Evolutionary conservation across 2,797 vertebrate species (phyloP).

Genomic region (Ctenochaetus hawaiiensis): DNA sequence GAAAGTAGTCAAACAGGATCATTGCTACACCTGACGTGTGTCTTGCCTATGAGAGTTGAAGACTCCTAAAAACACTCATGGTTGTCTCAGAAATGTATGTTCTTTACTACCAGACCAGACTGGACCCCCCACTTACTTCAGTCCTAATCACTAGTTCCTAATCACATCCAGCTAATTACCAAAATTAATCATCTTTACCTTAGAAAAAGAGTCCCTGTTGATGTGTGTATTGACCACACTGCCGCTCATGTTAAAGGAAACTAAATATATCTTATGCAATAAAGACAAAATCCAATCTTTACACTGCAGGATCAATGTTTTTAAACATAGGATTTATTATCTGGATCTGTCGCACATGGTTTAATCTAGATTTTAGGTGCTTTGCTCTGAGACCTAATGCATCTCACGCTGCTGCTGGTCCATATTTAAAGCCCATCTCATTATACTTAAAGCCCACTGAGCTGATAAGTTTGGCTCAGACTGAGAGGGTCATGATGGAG

Average conservation of each 20-base stretch:
- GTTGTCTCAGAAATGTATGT: no score
- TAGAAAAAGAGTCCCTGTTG: slow-evolving; percentile 19
- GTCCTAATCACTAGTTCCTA: slow-evolving; percentile 43
- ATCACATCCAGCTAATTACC: slow-evolving; percentile 48
- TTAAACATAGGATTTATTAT: background rate
- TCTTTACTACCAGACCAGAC: background rate
- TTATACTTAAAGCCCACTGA: slow-evolving; percentile 45
- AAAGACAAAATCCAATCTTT: background rate
- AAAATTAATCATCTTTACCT: slow-evolving; percentile 40
- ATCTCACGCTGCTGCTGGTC: slow-evolving; percentile 25
- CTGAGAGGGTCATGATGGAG: slow-evolving; percentile 33
- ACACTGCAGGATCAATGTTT: background rate
- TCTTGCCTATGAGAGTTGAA: background rate
- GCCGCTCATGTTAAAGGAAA: slow-evolving; percentile 3
- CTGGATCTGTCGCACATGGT: background rate
- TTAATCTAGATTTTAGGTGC: background rate
- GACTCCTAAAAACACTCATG: background rate
- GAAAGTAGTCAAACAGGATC: slow-evolving; percentile 8
- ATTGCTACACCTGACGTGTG: slow-evolving; percentile 1
- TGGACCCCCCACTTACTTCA: slow-evolving; percentile 27
- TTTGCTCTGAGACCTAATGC: slow-evolving; percentile 1
- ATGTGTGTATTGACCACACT: background rate
- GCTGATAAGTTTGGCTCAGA: slow-evolving; percentile 51
- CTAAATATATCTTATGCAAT: background rate
- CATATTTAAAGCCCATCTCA: slow-evolving; percentile 42